Conservation (phyloP, 2,888 invertebrate genomes). For the Dynastes maya region DNA sequence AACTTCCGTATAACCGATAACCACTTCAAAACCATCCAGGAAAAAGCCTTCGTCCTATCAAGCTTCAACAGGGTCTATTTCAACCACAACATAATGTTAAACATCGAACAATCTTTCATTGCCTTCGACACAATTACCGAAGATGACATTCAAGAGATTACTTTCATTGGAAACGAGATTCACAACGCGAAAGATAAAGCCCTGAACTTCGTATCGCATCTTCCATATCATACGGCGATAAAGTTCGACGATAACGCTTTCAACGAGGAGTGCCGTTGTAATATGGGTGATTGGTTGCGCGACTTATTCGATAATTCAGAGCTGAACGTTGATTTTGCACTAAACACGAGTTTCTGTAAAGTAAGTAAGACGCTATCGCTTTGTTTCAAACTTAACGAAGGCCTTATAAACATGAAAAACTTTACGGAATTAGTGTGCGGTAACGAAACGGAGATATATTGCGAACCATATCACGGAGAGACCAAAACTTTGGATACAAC, state of each 20-base stretch:
- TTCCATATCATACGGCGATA: conserved; percentile 70
- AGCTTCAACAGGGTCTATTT: conserved; percentile 79
- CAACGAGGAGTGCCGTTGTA: conserved; percentile 77
- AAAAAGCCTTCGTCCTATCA: conserved; percentile 77
- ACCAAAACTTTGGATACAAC: conserved; percentile 66
- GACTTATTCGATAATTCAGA: conserved; percentile 70
- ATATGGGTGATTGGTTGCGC: conserved; percentile 75
- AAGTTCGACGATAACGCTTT: conserved; percentile 77
- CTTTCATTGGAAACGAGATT: conserved; percentile 75
- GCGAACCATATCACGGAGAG: conserved; percentile 73
- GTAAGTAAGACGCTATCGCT: conserved; percentile 75
- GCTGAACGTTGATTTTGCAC: conserved; percentile 69
- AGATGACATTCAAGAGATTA: conserved; percentile 66
- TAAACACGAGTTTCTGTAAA: conserved; percentile 77
- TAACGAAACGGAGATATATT: conserved; percentile 72
- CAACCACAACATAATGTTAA: conserved; percentile 78
- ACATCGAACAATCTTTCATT: conserved; percentile 71
- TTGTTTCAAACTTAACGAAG: conserved; percentile 79
- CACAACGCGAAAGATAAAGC: conserved; percentile 72
- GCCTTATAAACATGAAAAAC: conserved; percentile 76
- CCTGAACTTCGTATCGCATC: conserved; percentile 75
- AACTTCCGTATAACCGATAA: conserved; percentile 76
- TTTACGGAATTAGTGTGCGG: conserved; percentile 78
- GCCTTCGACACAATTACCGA: conserved; percentile 63
- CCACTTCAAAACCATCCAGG: conserved; percentile 75